These are phyloP conservation scores for Rhyacophila brunnea DNA, from an alignment of 1,140 invertebrate species.

Conservation along the genomic window DNA sequence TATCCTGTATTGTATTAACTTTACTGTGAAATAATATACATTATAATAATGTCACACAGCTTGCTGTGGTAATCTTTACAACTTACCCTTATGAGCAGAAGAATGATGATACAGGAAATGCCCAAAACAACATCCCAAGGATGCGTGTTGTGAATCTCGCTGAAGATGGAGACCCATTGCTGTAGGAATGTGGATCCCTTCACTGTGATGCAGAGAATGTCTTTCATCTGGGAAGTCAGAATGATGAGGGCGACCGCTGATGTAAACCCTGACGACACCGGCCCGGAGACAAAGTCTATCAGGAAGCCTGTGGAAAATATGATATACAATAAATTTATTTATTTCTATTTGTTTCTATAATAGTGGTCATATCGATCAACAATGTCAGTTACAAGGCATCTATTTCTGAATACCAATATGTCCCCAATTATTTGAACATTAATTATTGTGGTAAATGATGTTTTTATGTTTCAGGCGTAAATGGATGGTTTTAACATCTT, in stretches of 20 bases:
- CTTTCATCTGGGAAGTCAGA: conserved; percentile 84
- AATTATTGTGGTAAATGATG: too few relatives aligned
- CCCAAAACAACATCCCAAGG: conserved; percentile 70
- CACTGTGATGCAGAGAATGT: conserved; percentile 75
- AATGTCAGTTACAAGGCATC: too few relatives aligned
- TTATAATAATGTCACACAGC: too few relatives aligned
- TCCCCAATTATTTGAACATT: too few relatives aligned
- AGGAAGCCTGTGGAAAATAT: conserved; percentile 70
- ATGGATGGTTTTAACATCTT: too few relatives aligned
- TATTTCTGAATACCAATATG: too few relatives aligned
- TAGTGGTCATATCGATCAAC: too few relatives aligned
- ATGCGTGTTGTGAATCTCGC: conserved; percentile 60
- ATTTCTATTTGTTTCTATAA: too few relatives aligned
- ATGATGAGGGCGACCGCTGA: conserved; percentile 91
- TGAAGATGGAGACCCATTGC: conserved; percentile 67
- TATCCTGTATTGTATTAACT: too few relatives aligned
- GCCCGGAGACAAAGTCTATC: conserved; percentile 90
- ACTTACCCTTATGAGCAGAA: conserved; percentile 69
- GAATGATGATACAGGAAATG: conserved; percentile 66
- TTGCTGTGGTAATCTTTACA: too few relatives aligned
- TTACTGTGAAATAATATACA: too few relatives aligned
- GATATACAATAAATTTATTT: not conserved
- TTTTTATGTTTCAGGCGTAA: too few relatives aligned
- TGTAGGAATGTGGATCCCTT: conserved; percentile 71
- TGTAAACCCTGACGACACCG: conserved; percentile 90